phyloP scores from a whole-genome alignment of 2,113 vertebrate species.

The Tachysurus fulvidraco region DNA sequence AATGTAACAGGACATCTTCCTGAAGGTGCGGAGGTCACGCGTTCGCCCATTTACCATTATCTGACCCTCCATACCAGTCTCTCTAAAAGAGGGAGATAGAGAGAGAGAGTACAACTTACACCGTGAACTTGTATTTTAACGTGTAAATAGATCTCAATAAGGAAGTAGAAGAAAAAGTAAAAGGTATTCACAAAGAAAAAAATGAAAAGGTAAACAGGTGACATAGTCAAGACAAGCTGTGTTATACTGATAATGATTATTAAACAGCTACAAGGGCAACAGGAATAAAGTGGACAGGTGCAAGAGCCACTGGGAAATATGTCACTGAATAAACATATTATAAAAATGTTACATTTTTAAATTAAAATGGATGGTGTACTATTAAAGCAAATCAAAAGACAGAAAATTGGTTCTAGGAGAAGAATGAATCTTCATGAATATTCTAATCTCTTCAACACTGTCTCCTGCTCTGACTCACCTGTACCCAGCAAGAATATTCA shows the following conservation, averaged over 20 bases:
- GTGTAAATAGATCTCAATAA: background rate
- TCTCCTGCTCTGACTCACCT: constrained; percentile 75
- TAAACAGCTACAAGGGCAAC: background rate
- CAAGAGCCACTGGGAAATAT: background rate
- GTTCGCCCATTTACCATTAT: constrained; percentile 89
- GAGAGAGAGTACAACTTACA: constrained; percentile 4
- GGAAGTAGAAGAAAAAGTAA: background rate
- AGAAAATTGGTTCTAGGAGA: background rate
- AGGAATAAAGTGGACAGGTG: background rate
- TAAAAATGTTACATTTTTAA: constrained; percentile 3
- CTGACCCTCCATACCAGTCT: constrained; percentile 96
- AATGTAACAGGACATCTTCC: constrained; percentile 99
- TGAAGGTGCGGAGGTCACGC: constrained; percentile 90
- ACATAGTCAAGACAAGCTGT: background rate
- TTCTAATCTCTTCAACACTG: accelerated
- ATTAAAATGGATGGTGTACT: background rate
- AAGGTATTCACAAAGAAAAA: too few relatives aligned
- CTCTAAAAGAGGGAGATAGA: constrained; percentile 66
- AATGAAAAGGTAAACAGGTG: background rate
- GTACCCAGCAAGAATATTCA: constrained; percentile 98
- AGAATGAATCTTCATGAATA: background rate
- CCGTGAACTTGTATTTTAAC: background rate
- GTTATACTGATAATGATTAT: constrained; percentile 13
- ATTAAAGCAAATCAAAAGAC: background rate
- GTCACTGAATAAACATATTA: constrained; percentile 19